Base-by-base conservation (phyloP, 2,888 invertebrate species). In the Automeris io region DNA sequence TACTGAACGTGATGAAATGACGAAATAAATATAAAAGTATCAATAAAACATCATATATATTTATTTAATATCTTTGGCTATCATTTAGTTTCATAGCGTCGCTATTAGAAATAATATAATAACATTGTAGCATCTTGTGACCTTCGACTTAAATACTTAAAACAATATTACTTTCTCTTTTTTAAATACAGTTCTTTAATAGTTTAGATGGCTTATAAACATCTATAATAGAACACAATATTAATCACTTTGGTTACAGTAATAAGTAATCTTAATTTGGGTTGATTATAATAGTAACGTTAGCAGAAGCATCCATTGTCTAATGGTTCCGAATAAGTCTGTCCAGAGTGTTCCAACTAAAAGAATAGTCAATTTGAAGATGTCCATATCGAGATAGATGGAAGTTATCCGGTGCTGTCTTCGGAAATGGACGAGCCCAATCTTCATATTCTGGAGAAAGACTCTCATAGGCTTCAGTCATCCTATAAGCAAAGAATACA, bases 261-360 rank as follows among this genome's bases (percentile, higher is more conserved):
- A 37, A 31, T 22, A 22, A 37, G 23, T 37, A 23, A 18, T 2
- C 5, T 16, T 12, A 8, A 11, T 33, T 33, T 18, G 18, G 13
- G 4, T 11, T 9, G 2, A 32, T 19, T 5, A 7, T 19, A 33
- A 33, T 19, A 8, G 19, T 6, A 2, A 32, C 11, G 11, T 33
- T 21, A 21, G 18, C 2, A 33, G 11, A 21, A 33, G 19, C 7
- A 16, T 33, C 7, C 11, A 33, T 21, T 29, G 8, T 36, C 42
- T 61, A 75, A 61, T 82, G 87, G 63, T 88, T 87, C 44, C 89
- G 87, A 57, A 94, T 94, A 52, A 93, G 91, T 61, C 93, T 90
- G 68, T 93, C 91, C 45, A 94, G 83, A 40, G 92, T 93, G 70
- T 92, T 92, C 94, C 94, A 94, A 75, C 92, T 94, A 73, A 91